Evolutionary conservation across 2,888 invertebrate species (phyloP).

Genomic region (Synergus umbraculus): DNA sequence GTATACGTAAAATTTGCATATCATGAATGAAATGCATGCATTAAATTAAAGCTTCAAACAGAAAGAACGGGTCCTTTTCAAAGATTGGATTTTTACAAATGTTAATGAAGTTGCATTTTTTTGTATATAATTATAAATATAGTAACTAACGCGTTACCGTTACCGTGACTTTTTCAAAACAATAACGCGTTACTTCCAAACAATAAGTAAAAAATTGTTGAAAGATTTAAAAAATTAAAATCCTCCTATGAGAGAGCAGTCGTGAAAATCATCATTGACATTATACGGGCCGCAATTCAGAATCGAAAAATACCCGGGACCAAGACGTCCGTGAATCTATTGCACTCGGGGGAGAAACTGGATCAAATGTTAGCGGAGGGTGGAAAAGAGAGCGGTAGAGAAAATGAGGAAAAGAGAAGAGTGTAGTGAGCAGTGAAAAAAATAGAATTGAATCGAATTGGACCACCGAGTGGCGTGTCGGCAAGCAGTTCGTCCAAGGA

Average conservation of each 20-base stretch:
- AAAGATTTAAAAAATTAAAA: constrained; percentile 6
- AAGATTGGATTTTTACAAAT: no score
- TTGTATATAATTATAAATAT: no score
- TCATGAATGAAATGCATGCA: no score
- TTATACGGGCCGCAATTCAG: constrained; percentile 46
- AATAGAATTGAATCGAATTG: constrained; percentile 70
- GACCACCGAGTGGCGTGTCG: constrained; percentile 69
- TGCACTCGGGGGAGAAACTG: constrained; percentile 72
- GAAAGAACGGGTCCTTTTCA: no score
- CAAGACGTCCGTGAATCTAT: constrained; percentile 72
- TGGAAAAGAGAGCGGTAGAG: constrained; percentile 48
- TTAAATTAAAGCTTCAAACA: no score
- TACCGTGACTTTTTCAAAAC: no score
- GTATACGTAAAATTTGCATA: no score
- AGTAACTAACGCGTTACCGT: no score
- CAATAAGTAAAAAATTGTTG: background rate
- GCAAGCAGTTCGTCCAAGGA: constrained; percentile 72
- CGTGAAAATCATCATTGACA: constrained; percentile 43
- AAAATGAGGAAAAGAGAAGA: constrained; percentile 46
- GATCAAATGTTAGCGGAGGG: constrained; percentile 62
- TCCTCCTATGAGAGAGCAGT: constrained; percentile 18
- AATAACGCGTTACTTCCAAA: no score
- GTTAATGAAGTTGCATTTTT: no score
- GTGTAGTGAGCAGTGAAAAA: constrained; percentile 53
- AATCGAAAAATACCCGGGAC: constrained; percentile 64